These are phyloP conservation scores for Cremastobaeus sp. DNA, from an alignment of 2,888 invertebrate species.

Conservation along the genomic window DNA sequence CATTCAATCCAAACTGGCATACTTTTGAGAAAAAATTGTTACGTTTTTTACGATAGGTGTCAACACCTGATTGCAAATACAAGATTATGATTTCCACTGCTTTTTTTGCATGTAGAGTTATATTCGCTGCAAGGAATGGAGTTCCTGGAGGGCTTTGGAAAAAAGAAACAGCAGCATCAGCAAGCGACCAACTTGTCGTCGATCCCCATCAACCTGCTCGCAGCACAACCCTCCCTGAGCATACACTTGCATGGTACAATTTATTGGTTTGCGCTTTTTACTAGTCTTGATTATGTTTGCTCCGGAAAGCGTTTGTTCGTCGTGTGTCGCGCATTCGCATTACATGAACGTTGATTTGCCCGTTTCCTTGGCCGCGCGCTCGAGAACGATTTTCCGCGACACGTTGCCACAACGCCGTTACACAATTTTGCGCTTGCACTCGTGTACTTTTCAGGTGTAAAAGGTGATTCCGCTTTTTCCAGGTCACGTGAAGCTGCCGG, in stretches of 20 bases:
- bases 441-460: slow-evolving; percentile 38
- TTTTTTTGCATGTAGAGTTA: slow-evolving; percentile 69
- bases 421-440: slow-evolving; percentile 22
- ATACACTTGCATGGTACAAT: slow-evolving; percentile 76
- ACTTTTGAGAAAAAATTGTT: too few relatives aligned
- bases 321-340: background rate
- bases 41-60: too few relatives aligned
- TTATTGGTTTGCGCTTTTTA: slow-evolving; percentile 58
- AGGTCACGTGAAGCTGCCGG: slow-evolving; percentile 16
- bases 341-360: slow-evolving; percentile 14
- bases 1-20: too few relatives aligned
- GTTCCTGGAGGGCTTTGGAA: slow-evolving; percentile 77
- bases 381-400: slow-evolving; percentile 20
- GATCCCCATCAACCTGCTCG: slow-evolving; percentile 73
- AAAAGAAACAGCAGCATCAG: slow-evolving; percentile 73
- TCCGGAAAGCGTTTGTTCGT: background rate
- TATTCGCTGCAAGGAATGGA: slow-evolving; percentile 77
- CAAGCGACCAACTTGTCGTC: slow-evolving; percentile 70
- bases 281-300: slow-evolving; percentile 21
- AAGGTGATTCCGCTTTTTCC: slow-evolving; percentile 37
- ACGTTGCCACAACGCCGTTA: slow-evolving; percentile 28
- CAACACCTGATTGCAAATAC: too few relatives aligned
- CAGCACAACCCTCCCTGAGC: slow-evolving; percentile 75
- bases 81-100: slow-evolving; percentile 59
- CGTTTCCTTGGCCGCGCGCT: background rate